phyloP scores from a whole-genome alignment of 2,888 invertebrate genomes.

The Nipponacmea schrenckii region DNA sequence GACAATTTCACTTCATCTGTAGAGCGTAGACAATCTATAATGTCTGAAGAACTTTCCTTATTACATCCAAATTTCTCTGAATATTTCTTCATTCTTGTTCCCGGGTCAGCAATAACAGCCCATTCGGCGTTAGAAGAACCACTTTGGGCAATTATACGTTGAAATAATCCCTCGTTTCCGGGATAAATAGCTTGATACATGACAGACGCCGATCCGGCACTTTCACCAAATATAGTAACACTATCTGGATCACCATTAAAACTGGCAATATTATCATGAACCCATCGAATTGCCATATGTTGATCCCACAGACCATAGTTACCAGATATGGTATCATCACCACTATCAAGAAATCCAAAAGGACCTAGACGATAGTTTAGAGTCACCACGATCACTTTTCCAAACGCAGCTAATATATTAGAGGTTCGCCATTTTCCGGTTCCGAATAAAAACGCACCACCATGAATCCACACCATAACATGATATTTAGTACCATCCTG shows the following conservation, averaged over 20 bases:
- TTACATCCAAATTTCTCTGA: background rate
- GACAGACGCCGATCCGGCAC: constrained; percentile 44
- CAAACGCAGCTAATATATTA: constrained; percentile 24
- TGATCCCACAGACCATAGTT: constrained; percentile 54
- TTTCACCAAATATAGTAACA: constrained; percentile 48
- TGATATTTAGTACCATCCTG: constrained; percentile 18
- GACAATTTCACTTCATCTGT: no score
- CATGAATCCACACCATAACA: constrained; percentile 45
- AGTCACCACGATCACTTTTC: constrained; percentile 41
- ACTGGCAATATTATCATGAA: constrained; percentile 40
- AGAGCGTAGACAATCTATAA: background rate
- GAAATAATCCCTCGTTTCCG: constrained; percentile 42
- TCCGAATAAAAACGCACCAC: constrained; percentile 41
- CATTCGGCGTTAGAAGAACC: constrained; percentile 31
- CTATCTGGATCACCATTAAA: constrained; percentile 42
- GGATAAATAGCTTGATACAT: constrained; percentile 41
- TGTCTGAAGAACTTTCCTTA: background rate
- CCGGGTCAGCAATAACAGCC: background rate
- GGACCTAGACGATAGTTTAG: constrained; percentile 46
- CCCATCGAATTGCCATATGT: constrained; percentile 45
- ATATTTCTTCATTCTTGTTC: background rate
- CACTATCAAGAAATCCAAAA: constrained; percentile 49
- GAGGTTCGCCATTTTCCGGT: constrained; percentile 19
- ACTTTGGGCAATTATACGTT: constrained; percentile 44
- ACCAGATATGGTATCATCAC: constrained; percentile 39